phyloP scores from a whole-genome alignment of 2,113 vertebrate species.

The Crypturellus undulatus region DNA sequence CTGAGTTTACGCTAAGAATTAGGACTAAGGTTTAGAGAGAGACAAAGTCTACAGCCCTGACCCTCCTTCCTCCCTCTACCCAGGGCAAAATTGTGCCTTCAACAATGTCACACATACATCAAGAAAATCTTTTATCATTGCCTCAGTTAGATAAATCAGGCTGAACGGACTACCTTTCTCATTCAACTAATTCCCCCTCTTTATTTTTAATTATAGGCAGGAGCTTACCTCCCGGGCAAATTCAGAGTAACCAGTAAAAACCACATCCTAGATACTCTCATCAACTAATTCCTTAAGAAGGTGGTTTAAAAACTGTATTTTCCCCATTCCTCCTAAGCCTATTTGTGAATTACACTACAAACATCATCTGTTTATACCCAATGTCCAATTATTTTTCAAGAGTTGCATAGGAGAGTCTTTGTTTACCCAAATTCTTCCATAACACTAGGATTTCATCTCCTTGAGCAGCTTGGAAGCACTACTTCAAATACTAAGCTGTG shows the following conservation, averaged over 20 bases:
- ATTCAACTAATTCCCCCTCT: neutral
- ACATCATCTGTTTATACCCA: conserved; percentile 37
- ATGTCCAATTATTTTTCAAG: conserved; percentile 45
- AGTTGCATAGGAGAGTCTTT: conserved; percentile 53
- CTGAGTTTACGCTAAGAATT: too few relatives aligned
- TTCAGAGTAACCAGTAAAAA: neutral
- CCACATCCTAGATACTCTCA: neutral
- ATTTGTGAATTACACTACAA: conserved; percentile 23
- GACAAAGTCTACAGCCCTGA: too few relatives aligned
- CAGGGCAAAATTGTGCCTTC: neutral
- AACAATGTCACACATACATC: neutral
- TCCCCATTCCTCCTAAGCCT: conserved; percentile 34
- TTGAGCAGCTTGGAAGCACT: conserved; percentile 53
- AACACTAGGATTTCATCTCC: conserved; percentile 33
- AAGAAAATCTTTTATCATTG: neutral
- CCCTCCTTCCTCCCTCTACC: neutral
- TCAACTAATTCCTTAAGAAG: neutral
- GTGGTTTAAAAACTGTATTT: neutral
- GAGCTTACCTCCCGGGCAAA: neutral
- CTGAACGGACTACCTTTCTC: neutral
- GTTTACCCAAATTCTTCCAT: conserved; percentile 46
- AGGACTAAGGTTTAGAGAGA: too few relatives aligned
- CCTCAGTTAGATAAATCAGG: neutral
- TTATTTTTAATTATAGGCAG: neutral
- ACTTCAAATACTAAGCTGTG: conserved; percentile 32